Conservation (phyloP, 2,113 vertebrate genomes). For the Xiphophorus hellerii region DNA sequence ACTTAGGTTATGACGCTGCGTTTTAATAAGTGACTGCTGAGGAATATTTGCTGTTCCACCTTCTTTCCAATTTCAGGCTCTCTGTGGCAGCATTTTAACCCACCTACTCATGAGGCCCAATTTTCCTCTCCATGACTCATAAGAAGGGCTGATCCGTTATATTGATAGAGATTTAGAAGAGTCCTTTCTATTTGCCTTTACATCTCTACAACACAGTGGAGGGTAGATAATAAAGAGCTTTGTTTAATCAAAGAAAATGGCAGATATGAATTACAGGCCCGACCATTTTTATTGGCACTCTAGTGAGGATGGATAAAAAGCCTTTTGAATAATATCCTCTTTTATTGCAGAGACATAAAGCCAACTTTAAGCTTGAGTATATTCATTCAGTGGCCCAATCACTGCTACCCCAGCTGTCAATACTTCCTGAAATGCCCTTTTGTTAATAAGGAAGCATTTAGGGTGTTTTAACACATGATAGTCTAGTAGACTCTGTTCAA, state of each 20-base stretch:
- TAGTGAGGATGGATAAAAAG: background rate
- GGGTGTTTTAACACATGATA: too few species aligned
- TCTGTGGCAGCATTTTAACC: background rate
- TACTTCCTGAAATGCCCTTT: background rate
- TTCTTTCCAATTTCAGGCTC: background rate
- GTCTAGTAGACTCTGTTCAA: too few species aligned
- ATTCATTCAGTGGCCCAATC: background rate
- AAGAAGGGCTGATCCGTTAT: background rate
- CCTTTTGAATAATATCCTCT: background rate
- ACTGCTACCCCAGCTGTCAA: background rate
- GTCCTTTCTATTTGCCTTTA: background rate
- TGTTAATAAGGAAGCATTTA: background rate
- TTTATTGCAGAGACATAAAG: background rate
- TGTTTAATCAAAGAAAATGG: background rate
- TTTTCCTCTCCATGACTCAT: slow-evolving; percentile 16
- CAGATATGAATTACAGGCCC: background rate
- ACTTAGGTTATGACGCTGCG: slow-evolving; percentile 1
- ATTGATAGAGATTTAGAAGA: background rate
- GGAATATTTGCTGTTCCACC: slow-evolving; percentile 7
- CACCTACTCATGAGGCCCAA: slow-evolving; percentile 4
- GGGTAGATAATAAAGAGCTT: background rate
- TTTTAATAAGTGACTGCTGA: slow-evolving; percentile 8
- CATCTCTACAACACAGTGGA: background rate
- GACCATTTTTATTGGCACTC: background rate
- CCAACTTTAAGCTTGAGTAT: background rate